Conservation (phyloP, 2,113 vertebrate genomes). For the Dipodomys stephensi region DNA sequence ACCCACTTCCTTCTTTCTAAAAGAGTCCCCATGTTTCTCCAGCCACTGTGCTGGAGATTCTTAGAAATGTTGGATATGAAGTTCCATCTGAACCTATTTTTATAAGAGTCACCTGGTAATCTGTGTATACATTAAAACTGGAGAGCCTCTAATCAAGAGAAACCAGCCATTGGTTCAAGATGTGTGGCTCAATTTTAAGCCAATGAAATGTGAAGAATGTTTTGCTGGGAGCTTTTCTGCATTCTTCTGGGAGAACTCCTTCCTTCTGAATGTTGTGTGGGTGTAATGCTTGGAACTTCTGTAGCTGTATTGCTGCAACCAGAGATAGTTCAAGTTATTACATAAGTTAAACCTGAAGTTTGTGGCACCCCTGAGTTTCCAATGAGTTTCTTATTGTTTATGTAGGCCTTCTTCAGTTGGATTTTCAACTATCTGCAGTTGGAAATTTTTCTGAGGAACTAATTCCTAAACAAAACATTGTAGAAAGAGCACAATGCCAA, state of each 20-base stretch:
- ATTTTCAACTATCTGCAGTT: neutral
- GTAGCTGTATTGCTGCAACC: neutral
- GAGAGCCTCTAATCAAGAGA: neutral
- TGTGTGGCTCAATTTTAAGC: neutral
- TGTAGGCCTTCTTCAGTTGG: neutral
- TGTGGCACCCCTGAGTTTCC: neutral
- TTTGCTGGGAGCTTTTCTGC: neutral
- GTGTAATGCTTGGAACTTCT: neutral
- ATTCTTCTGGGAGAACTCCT: neutral
- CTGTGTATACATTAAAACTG: neutral
- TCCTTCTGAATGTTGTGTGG: neutral
- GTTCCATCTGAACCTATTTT: neutral
- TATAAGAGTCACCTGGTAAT: neutral
- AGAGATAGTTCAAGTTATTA: neutral
- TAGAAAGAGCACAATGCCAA: neutral
- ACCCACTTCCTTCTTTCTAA: constrained; percentile 10
- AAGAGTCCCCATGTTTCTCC: neutral
- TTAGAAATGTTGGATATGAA: neutral
- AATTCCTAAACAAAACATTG: neutral
- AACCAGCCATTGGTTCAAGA: neutral
- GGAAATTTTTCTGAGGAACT: neutral
- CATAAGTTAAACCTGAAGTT: neutral
- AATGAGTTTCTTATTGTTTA: neutral
- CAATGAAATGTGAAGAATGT: neutral
- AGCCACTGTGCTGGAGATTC: neutral